Evolutionary conservation across 2,797 vertebrate species (phyloP).

Genomic region (Setipinna tenuifilis): DNA sequence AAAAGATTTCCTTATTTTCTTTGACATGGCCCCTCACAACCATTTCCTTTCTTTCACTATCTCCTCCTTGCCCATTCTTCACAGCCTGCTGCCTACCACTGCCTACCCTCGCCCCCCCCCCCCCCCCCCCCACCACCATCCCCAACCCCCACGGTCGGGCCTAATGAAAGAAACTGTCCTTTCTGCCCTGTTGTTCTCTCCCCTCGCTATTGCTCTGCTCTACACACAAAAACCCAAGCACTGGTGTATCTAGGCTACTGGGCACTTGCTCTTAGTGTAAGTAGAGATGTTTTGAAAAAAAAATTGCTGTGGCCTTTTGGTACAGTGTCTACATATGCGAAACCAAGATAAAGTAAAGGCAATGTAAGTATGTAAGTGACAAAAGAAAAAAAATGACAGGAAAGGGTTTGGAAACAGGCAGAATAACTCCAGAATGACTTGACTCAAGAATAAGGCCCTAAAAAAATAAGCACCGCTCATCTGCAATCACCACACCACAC

Average conservation of each 20-base stretch:
- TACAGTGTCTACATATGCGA: neutral
- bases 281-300: neutral
- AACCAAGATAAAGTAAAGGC: neutral
- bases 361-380: neutral
- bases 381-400: neutral
- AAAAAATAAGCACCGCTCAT: slow-evolving; percentile 3
- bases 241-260: slow-evolving; percentile 9
- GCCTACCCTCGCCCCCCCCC: slow-evolving; percentile 52
- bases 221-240: slow-evolving; percentile 16
- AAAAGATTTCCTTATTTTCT: slow-evolving; percentile 9
- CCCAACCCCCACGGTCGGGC: neutral
- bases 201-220: slow-evolving; percentile 31
- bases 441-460: neutral
- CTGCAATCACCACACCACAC: slow-evolving; percentile 19
- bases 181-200: slow-evolving; percentile 51
- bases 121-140: no score
- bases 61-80: slow-evolving; percentile 17
- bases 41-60: slow-evolving; percentile 24
- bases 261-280: slow-evolving; percentile 40
- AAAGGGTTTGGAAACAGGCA: neutral
- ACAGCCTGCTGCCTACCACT: slow-evolving; percentile 37
- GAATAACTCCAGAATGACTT: neutral
- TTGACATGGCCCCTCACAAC: neutral
- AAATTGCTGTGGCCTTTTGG: neutral
- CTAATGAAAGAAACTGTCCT: slow-evolving; percentile 66